phyloP scores from a whole-genome alignment of 1,140 invertebrate species.

The Apis dorsata region DNA sequence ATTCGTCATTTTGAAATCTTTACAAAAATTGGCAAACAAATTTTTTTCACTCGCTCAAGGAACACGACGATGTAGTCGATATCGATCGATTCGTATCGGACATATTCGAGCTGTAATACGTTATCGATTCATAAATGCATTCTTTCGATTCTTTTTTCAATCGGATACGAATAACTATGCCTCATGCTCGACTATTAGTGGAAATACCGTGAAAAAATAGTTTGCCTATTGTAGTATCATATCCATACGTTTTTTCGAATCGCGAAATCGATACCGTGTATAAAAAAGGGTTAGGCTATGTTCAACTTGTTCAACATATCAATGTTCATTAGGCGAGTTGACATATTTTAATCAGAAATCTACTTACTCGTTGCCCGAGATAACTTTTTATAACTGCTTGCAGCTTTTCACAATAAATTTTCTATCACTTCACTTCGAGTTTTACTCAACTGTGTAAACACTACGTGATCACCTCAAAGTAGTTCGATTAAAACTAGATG shows the following conservation, averaged over 20 bases:
- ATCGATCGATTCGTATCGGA: not conserved
- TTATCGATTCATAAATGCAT: constrained; percentile 56
- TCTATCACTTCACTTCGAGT: not conserved
- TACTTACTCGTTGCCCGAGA: constrained; percentile 20
- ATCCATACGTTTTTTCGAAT: constrained; percentile 15
- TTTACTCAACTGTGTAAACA: not conserved
- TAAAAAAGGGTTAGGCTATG: constrained; percentile 38
- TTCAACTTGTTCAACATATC: constrained; percentile 15
- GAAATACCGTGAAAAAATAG: constrained; percentile 62
- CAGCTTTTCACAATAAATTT: too few species aligned
- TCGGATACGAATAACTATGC: constrained; percentile 25
- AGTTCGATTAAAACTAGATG: not conserved
- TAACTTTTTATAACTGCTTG: not conserved
- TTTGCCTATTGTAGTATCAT: constrained; percentile 47
- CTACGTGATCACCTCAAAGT: not conserved
- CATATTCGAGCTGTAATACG: not conserved
- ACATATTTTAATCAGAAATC: constrained; percentile 10
- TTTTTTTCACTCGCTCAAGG: not conserved
- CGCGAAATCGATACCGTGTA: constrained; percentile 21
- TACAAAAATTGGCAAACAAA: not conserved
- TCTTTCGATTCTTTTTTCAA: constrained; percentile 19
- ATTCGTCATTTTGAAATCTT: too few species aligned
- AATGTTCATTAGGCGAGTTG: not conserved
- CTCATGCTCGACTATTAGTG: constrained; percentile 42
- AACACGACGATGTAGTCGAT: not conserved